A percentile compares a stretch with the other conserved stretches of the same genome.
Evolutionary conservation across 1,140 invertebrate species (phyloP).

Genomic region (Drosophila miranda): DNA sequence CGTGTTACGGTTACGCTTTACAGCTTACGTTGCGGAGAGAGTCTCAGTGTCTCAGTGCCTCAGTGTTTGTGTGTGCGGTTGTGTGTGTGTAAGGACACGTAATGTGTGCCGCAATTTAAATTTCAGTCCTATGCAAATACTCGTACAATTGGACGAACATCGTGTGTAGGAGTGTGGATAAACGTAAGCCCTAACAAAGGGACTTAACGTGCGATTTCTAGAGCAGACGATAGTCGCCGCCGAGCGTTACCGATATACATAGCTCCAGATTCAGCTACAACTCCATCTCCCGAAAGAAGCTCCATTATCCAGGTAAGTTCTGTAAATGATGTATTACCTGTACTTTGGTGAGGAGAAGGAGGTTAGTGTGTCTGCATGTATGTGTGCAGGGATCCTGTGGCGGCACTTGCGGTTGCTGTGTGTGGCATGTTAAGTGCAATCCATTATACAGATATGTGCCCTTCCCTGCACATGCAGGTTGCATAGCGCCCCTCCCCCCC

Average conservation of each 20-base stretch:
- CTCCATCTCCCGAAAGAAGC: neutral
- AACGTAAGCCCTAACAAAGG: conserved; percentile 77
- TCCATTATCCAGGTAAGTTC: conserved; percentile 52
- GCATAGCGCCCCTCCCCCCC: neutral
- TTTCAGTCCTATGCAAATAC: conserved; percentile 64
- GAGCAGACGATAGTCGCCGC: conserved; percentile 2
- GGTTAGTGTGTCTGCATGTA: neutral
- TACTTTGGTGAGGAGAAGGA: too few species aligned
- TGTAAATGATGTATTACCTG: conserved; percentile 73
- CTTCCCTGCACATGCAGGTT: conserved; percentile 53
- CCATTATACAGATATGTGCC: conserved; percentile 74
- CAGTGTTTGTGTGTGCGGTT: conserved; percentile 1
- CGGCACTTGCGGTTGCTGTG: conserved; percentile 68
- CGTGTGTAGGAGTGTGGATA: conserved; percentile 45
- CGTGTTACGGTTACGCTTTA: conserved; percentile 62
- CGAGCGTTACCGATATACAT: conserved; percentile 31
- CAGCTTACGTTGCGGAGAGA: conserved; percentile 27
- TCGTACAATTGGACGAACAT: conserved; percentile 36
- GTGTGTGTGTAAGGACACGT: conserved; percentile 63
- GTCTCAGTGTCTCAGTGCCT: neutral
- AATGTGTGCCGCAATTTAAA: conserved; percentile 80
- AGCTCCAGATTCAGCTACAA: conserved; percentile 12
- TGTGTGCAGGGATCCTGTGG: conserved; percentile 27
- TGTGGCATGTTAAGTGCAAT: conserved; percentile 81
- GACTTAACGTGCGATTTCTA: conserved; percentile 47